phyloP scores from a whole-genome alignment of 2,113 vertebrate genomes.

The Bubo bubo region DNA sequence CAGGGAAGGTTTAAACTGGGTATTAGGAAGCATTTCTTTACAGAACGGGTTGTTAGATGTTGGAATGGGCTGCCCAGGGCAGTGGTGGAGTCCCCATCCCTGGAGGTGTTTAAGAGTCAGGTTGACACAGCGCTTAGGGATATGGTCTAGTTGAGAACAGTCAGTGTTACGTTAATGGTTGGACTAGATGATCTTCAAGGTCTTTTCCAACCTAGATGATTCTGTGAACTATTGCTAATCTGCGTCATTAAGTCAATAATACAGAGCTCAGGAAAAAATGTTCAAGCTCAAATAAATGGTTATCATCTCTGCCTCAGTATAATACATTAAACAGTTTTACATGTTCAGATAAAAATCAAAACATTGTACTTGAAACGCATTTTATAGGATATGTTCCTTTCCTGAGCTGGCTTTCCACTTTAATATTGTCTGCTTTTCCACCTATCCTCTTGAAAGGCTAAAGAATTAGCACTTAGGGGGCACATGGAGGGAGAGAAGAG shows the following conservation, averaged over 20 bases:
- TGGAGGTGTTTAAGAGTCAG: too few species aligned
- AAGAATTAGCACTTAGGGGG: neutral
- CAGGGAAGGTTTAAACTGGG: too few species aligned
- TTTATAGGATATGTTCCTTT: neutral
- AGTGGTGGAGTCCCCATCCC: too few species aligned
- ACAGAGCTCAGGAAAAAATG: neutral
- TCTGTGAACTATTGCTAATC: neutral
- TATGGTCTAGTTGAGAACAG: too few species aligned
- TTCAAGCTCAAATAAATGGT: neutral
- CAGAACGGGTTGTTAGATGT: too few species aligned
- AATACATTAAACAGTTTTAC: neutral
- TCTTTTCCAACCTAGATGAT: too few species aligned
- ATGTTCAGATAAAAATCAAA: neutral
- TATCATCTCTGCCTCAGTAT: neutral
- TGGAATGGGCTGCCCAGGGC: too few species aligned
- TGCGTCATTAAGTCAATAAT: neutral
- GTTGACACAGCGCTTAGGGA: too few species aligned
- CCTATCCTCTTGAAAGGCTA: accelerated
- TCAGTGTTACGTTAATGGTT: too few species aligned
- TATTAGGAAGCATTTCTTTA: too few species aligned
- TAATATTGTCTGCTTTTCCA: neutral
- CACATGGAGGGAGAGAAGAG: neutral
- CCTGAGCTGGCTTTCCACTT: neutral
- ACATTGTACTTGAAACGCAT: neutral
- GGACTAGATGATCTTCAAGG: too few species aligned